These are phyloP conservation scores for Lepidurus packardi DNA, from an alignment of 1,140 invertebrate genomes.

Conservation along the genomic window DNA sequence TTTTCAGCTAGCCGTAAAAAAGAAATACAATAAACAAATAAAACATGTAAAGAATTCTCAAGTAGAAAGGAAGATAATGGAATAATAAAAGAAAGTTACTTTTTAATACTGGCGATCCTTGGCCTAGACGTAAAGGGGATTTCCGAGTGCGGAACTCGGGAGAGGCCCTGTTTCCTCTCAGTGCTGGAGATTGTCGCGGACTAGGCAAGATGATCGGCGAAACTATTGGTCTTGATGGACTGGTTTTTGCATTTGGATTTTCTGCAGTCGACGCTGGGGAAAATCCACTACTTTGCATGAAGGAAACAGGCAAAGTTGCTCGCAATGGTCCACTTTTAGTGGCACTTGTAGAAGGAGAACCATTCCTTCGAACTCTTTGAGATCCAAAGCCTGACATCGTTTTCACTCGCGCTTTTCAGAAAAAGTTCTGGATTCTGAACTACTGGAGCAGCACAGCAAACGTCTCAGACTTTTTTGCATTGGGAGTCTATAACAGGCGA, in stretches of 20 bases:
- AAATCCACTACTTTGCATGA: slow-evolving; percentile 31
- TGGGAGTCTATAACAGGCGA: too few species aligned
- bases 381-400: slow-evolving; percentile 30
- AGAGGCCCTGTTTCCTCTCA: slow-evolving; percentile 32
- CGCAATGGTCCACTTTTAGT: slow-evolving; percentile 36
- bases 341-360: slow-evolving; percentile 36
- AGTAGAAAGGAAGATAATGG: neutral
- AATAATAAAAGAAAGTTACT: slow-evolving; percentile 29
- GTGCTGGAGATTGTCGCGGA: slow-evolving; percentile 33
- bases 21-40: neutral
- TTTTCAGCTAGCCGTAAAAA: slow-evolving; percentile 31
- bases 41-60: neutral
- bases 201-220: slow-evolving; percentile 35
- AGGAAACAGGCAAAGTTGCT: slow-evolving; percentile 38
- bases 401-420: neutral
- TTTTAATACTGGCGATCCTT: slow-evolving; percentile 31
- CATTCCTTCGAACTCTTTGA: slow-evolving; percentile 38
- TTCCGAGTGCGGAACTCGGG: slow-evolving; percentile 33
- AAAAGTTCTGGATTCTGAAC: neutral
- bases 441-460: neutral
- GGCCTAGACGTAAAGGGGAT: slow-evolving; percentile 31
- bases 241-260: slow-evolving; percentile 32
- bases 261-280: slow-evolving; percentile 35
- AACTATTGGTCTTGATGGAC: slow-evolving; percentile 34
- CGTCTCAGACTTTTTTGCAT: neutral